Evolutionary conservation across 2,113 vertebrate genomes (phyloP).

Genomic region (Ascaphus truei): DNA sequence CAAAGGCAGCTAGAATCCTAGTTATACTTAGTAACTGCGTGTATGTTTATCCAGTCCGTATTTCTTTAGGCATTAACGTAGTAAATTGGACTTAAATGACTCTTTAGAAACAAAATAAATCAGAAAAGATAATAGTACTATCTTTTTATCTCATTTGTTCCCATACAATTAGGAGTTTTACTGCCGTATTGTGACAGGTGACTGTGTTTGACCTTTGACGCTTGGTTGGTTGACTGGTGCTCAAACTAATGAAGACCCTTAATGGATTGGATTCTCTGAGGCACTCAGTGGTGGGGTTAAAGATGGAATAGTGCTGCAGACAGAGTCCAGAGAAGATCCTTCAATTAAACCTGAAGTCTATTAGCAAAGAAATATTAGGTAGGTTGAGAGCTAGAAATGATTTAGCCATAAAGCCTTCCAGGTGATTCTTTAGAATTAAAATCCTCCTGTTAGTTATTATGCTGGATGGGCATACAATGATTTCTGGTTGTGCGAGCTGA

Average conservation of each 20-base stretch:
- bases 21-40: neutral
- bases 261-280: conserved; percentile 68
- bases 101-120: conserved; percentile 72
- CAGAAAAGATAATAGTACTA: conserved; percentile 66
- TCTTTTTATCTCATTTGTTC: conserved; percentile 72
- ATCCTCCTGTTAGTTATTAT: conserved; percentile 33
- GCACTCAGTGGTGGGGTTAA: conserved; percentile 60
- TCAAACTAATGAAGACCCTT: conserved; percentile 73
- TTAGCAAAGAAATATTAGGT: conserved; percentile 70
- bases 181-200: conserved; percentile 72
- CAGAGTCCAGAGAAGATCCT: conserved; percentile 68
- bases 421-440: conserved; percentile 48
- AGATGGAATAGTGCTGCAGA: conserved; percentile 64
- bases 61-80: conserved; percentile 49
- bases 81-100: conserved; percentile 68
- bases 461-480: neutral
- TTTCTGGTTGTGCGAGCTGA: neutral
- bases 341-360: conserved; percentile 71
- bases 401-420: conserved; percentile 57
- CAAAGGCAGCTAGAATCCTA: neutral
- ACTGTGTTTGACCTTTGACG: conserved; percentile 73
- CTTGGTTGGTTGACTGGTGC: conserved; percentile 68
- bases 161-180: conserved; percentile 73
- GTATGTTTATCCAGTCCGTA: neutral
- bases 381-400: conserved; percentile 67